These are phyloP conservation scores for Agonopterix arenella DNA, from an alignment of 2,888 invertebrate species.

Conservation along the genomic window DNA sequence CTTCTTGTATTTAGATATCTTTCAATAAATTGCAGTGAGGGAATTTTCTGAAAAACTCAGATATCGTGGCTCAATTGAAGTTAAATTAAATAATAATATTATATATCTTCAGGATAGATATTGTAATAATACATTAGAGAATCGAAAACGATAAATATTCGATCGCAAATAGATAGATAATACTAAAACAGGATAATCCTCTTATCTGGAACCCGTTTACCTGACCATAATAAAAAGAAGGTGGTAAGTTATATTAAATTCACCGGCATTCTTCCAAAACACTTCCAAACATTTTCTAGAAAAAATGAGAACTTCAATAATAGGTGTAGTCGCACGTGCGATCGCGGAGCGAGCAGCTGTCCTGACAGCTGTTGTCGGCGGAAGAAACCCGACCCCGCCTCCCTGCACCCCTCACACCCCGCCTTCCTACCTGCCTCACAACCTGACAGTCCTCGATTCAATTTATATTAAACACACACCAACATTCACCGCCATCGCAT, in stretches of 20 bases:
- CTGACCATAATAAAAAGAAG: neutral
- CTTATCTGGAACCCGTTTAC: neutral
- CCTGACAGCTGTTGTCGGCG: constrained; percentile 66
- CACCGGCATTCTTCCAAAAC: constrained; percentile 37
- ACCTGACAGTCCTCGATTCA: constrained; percentile 37
- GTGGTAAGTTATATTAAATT: no score
- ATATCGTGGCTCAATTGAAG: no score
- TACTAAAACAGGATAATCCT: neutral
- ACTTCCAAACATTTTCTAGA: constrained; percentile 38
- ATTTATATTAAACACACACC: neutral
- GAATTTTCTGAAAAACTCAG: no score
- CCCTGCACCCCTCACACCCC: constrained; percentile 23
- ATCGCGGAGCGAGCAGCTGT: constrained; percentile 56
- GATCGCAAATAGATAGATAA: no score
- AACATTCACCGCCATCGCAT: constrained; percentile 12
- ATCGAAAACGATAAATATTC: no score
- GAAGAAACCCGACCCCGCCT: constrained; percentile 34
- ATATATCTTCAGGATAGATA: no score
- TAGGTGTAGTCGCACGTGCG: constrained; percentile 70
- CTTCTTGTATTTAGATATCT: no score
- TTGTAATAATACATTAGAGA: no score
- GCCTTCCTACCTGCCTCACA: constrained; percentile 38
- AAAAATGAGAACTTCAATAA: constrained; percentile 56
- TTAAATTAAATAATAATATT: no score
- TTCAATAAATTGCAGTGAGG: no score